Base-by-base conservation (phyloP, 2,888 invertebrate genomes). In the Drosophila nr. perissopoda region DNA sequence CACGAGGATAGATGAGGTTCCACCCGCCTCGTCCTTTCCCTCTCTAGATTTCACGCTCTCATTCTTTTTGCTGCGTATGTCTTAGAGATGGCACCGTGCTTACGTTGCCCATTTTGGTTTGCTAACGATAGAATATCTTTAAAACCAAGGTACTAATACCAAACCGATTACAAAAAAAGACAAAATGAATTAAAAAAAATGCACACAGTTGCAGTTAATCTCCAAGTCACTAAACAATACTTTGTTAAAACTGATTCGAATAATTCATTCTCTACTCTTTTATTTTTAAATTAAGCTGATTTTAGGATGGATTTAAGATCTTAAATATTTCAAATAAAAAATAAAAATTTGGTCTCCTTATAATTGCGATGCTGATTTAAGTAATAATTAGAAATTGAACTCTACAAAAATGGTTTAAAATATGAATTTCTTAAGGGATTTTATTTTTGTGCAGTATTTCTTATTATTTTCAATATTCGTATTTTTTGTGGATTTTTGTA, bases 61-160 rank as follows among this genome's bases (percentile, higher is more conserved):
- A 21, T 29, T 16, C 31, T 45, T 25, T 25, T 25, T 29, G 21
- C 52, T 54, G 49, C 25, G 49, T 31, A 10, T 51, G 34, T 34
- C 29, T 25, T 25, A 56, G 56, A 40, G 66, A 51, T 66, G 68
- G 29, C 51, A 38, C 27, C 40, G 51, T 65, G 62, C n/a, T 65
- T 34, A 42, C 11, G 2, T 42, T 13, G 42, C 21, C 40, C 21
- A 42, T 42, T 42, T 42, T 21, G 40, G 2, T 21, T 21, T 25
- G 45, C 1, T 11, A 21, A 21, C 5, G 11, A 21, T 2, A 25
- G 2, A 16, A 21, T 25, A 21, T 7, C 45, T 16, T 4, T 45
- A 45, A 45, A 21, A 2, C 16, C 13, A 42, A 42, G 4, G 2
- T 11, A 5, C 21, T 5, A 5, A 42, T 11, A 21, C 8, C n/a